phyloP scores from a whole-genome alignment of 92 coral and sea anemone species.

The Palythoa heliodiscus region DNA sequence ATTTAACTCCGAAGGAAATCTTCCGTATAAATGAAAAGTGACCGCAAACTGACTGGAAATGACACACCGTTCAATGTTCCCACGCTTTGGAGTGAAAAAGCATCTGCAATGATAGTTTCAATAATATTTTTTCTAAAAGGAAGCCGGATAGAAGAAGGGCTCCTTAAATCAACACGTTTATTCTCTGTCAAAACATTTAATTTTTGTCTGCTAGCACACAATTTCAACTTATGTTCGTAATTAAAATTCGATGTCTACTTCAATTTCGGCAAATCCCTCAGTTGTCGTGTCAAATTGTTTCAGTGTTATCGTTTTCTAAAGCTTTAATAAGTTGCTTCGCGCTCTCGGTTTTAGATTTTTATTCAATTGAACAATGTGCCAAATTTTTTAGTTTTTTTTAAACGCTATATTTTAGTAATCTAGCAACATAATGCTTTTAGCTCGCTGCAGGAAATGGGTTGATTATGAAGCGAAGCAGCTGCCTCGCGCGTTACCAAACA shows the following conservation, averaged over 20 bases:
- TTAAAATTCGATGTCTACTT: slow-evolving; percentile 27
- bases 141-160: slow-evolving; percentile 51
- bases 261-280: slow-evolving; percentile 4
- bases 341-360: neutral
- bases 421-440: slow-evolving; percentile 30
- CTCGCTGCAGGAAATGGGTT: slow-evolving; percentile 27
- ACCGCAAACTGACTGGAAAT: neutral
- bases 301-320: slow-evolving; percentile 1
- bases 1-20: neutral
- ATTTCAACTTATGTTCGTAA: slow-evolving; percentile 22
- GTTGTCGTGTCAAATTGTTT: neutral
- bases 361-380: slow-evolving; percentile 7
- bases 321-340: neutral
- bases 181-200: slow-evolving; percentile 47
- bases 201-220: slow-evolving; percentile 27
- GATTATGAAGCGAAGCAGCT: neutral
- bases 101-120: neutral
- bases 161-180: slow-evolving; percentile 59
- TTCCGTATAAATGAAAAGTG: neutral
- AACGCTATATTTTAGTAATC: slow-evolving; percentile 4
- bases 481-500: slow-evolving; percentile 15
- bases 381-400: slow-evolving; percentile 1
- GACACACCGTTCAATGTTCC: neutral
- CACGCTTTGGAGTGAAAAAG: slow-evolving; percentile 14
- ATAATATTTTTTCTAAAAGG: slow-evolving; percentile 19